Percentiles rank a stretch among this genome's conserved stretches.
Evolutionary conservation across 2,888 invertebrate genomes (phyloP).

Genomic region (Pyrrhia umbra): DNA sequence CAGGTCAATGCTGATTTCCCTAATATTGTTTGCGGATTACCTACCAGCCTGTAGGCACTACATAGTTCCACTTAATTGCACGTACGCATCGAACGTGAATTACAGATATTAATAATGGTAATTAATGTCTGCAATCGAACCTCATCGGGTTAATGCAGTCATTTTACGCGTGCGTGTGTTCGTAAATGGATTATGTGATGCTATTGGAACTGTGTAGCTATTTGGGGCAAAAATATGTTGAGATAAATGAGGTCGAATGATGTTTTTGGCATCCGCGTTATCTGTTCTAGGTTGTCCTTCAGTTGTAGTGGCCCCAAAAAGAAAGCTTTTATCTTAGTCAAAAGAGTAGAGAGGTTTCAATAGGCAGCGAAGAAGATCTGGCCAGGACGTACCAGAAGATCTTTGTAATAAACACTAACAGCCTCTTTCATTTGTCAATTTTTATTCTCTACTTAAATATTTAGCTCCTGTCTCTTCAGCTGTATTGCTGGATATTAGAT

Average conservation of each 20-base stretch:
- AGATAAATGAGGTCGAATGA: background rate
- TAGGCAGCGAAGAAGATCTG: too few relatives aligned
- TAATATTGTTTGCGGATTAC: slow-evolving; percentile 75
- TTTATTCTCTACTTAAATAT: too few relatives aligned
- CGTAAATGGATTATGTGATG: slow-evolving; percentile 49
- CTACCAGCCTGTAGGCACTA: slow-evolving; percentile 29
- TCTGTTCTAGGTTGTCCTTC: too few relatives aligned
- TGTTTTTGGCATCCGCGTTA: too few relatives aligned
- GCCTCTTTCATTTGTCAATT: too few relatives aligned
- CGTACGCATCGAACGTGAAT: slow-evolving; percentile 67
- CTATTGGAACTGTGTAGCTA: slow-evolving; percentile 19
- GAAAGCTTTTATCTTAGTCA: too few relatives aligned
- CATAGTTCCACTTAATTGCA: slow-evolving; percentile 67
- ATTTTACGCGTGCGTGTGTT: slow-evolving; percentile 50
- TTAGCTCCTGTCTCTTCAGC: too few relatives aligned
- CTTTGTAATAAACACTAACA: too few relatives aligned
- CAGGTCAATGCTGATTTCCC: slow-evolving; percentile 67
- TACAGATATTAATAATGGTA: slow-evolving; percentile 72
- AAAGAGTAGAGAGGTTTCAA: too few relatives aligned
- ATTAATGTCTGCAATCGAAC: slow-evolving; percentile 75
- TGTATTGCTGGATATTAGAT: too few relatives aligned
- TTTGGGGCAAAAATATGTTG: slow-evolving; percentile 24
- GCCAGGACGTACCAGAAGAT: too few relatives aligned
- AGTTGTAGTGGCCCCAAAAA: too few relatives aligned
- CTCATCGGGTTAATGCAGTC: slow-evolving; percentile 56